These are phyloP conservation scores for Apeltes quadracus DNA, from an alignment of 2,113 vertebrate genomes.

Conservation along the genomic window DNA sequence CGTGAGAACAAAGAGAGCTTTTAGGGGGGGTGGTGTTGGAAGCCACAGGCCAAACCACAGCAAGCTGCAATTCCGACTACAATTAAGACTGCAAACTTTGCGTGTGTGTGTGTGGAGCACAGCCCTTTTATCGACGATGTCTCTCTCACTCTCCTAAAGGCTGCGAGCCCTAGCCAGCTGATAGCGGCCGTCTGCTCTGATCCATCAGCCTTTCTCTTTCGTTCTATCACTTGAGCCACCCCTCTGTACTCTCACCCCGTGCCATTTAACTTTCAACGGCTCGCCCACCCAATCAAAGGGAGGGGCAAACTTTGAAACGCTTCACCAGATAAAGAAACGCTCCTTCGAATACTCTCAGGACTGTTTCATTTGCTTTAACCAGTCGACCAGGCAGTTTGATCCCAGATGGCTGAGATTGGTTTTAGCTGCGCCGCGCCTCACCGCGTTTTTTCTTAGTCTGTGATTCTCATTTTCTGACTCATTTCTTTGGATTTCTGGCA, in stretches of 20 bases:
- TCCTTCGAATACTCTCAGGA: slow-evolving; percentile 26
- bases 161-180: slow-evolving; percentile 61
- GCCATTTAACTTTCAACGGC: slow-evolving; percentile 60
- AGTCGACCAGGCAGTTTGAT: slow-evolving; percentile 41
- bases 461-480: neutral
- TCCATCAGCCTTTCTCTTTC: slow-evolving; percentile 64
- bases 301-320: slow-evolving; percentile 51
- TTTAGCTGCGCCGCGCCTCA: neutral
- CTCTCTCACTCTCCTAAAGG: slow-evolving; percentile 11
- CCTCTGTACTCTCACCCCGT: slow-evolving; percentile 51
- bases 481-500: neutral
- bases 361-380: slow-evolving; percentile 48
- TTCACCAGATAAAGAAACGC: slow-evolving; percentile 35
- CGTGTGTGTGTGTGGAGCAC: slow-evolving; percentile 4
- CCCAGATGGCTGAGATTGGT: slow-evolving; percentile 40
- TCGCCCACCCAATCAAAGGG: slow-evolving; percentile 48
- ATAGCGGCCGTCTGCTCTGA: slow-evolving; percentile 55
- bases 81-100: slow-evolving; percentile 54
- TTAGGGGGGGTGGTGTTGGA: slow-evolving; percentile 50
- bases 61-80: slow-evolving; percentile 57
- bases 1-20: slow-evolving; percentile 73
- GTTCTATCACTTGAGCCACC: slow-evolving; percentile 66
- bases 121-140: slow-evolving; percentile 17
- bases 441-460: neutral
- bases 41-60: slow-evolving; percentile 60